These are phyloP conservation scores for Eulithis prunata DNA, from an alignment of 2,888 invertebrate genomes.

Conservation along the genomic window DNA sequence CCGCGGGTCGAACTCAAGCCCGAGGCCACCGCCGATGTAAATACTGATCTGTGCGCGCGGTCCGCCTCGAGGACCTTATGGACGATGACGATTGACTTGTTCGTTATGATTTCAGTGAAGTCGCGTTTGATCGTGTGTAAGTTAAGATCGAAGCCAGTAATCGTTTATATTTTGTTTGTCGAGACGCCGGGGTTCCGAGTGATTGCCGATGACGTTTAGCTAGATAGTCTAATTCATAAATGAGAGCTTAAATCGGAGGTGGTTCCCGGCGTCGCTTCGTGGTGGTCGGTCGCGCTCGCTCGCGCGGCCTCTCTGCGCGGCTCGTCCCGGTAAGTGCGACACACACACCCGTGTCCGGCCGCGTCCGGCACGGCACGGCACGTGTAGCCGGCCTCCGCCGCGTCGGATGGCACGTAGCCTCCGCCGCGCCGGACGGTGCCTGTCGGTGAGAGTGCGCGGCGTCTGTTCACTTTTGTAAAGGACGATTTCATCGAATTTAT, in stretches of 20 bases:
- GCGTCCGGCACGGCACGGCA: constrained; percentile 4
- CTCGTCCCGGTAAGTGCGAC: constrained; percentile 62
- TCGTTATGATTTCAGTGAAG: constrained; percentile 74
- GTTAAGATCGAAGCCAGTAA: constrained; percentile 76
- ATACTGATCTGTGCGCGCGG: constrained; percentile 55
- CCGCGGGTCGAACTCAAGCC: constrained; percentile 62
- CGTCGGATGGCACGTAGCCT: background rate
- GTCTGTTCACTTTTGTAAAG: constrained; percentile 67
- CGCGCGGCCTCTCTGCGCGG: constrained; percentile 46
- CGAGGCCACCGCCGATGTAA: constrained; percentile 56
- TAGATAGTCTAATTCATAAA: constrained; percentile 78
- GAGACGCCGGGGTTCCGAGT: constrained; percentile 69
- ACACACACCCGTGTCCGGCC: constrained; percentile 36
- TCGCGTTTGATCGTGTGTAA: constrained; percentile 70
- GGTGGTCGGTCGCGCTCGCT: constrained; percentile 47
- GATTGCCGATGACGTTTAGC: constrained; percentile 70
- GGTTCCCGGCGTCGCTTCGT: constrained; percentile 58
- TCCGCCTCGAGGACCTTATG: constrained; percentile 51
- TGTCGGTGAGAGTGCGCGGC: constrained; percentile 53
- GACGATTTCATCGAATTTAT: constrained; percentile 84
- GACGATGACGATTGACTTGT: constrained; percentile 65
- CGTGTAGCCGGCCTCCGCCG: constrained; percentile 19
- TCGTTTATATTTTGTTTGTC: constrained; percentile 67
- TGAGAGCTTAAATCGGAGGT: constrained; percentile 73
- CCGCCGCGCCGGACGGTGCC: constrained; percentile 37